phyloP scores from a whole-genome alignment of 2,888 invertebrate genomes.

The Adineta ricciae region DNA sequence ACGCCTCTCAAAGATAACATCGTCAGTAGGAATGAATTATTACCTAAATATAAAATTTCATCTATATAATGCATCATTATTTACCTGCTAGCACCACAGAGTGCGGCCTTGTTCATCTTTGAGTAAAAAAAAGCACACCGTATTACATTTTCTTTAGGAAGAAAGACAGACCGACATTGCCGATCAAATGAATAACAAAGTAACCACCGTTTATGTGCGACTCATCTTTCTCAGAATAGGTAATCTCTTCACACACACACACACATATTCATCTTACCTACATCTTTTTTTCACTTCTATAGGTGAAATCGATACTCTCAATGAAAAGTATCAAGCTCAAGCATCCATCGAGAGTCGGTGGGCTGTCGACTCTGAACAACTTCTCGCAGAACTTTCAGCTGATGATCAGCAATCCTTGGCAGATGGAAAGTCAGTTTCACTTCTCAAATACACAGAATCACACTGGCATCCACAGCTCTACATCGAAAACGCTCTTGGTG shows the following conservation, averaged over 20 bases:
- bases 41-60: too few species aligned
- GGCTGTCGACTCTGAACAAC: background rate
- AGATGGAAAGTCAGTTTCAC: background rate
- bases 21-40: too few species aligned
- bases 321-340: slow-evolving; percentile 31
- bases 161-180: too few species aligned
- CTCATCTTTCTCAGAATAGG: background rate
- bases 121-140: too few species aligned
- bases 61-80: too few species aligned
- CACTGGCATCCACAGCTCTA: slow-evolving; percentile 21
- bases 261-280: too few species aligned
- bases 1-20: too few species aligned
- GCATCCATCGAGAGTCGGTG: slow-evolving; percentile 2
- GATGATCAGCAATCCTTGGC: background rate
- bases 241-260: too few species aligned
- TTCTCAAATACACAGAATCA: background rate
- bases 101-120: too few species aligned
- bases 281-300: background rate
- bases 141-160: too few species aligned
- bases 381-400: background rate
- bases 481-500: slow-evolving; percentile 25
- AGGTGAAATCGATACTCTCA: slow-evolving; percentile 27
- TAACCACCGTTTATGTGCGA: background rate
- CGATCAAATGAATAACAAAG: too few species aligned
- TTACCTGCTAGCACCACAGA: too few species aligned